These are phyloP conservation scores for Phasia obesa DNA, from an alignment of 2,888 invertebrate genomes.

Conservation along the genomic window DNA sequence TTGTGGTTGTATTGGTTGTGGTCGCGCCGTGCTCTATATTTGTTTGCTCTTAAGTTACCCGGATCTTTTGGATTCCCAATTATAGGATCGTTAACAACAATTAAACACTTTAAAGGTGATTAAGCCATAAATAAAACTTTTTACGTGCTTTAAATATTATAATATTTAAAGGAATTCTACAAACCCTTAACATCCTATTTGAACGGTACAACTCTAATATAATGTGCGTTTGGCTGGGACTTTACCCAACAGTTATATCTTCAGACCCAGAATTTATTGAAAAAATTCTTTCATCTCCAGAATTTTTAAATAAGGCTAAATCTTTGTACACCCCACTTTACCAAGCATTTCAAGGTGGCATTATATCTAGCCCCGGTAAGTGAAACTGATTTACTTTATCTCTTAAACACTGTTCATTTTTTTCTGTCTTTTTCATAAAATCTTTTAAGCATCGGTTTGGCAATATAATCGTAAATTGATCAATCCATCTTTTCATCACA, in stretches of 20 bases:
- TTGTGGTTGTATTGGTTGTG: constrained; percentile 68
- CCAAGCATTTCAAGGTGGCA: constrained; percentile 52
- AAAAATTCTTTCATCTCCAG: constrained; percentile 68
- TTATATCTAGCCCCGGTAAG: constrained; percentile 66
- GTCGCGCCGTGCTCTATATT: constrained; percentile 58
- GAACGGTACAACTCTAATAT: constrained; percentile 50
- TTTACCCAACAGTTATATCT: constrained; percentile 64
- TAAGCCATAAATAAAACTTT: neutral
- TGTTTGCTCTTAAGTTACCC: constrained; percentile 58
- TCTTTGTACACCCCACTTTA: constrained; percentile 41
- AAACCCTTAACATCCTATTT: constrained; percentile 21
- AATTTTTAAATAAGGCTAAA: constrained; percentile 69
- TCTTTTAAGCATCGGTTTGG: constrained; percentile 51
- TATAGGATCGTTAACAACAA: constrained; percentile 44
- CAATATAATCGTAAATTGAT: constrained; percentile 65
- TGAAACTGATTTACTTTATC: neutral
- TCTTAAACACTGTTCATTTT: neutral
- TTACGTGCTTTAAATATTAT: neutral
- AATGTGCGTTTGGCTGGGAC: constrained; percentile 69
- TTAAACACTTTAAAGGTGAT: constrained; percentile 46
- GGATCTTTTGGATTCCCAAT: constrained; percentile 60
- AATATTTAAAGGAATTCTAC: neutral
- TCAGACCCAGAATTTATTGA: constrained; percentile 70
- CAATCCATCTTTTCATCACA: constrained; percentile 68
- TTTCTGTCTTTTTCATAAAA: neutral